These are phyloP conservation scores for Cacatua alba DNA, from an alignment of 2,113 vertebrate species.

Conservation along the genomic window DNA sequence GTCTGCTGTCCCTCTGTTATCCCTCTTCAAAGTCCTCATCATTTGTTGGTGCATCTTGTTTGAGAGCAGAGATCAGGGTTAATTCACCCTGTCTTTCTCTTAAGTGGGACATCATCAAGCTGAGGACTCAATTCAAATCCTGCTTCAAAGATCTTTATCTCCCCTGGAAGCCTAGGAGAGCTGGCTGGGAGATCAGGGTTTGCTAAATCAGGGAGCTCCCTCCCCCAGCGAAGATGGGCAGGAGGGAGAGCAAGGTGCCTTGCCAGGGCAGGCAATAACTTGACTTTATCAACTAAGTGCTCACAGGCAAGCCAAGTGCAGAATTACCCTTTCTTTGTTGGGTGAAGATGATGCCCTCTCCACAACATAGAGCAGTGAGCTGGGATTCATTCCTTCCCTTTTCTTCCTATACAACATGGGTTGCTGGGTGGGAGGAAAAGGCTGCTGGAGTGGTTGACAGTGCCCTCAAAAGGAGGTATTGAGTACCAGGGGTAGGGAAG, in stretches of 20 bases:
- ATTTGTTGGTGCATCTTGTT: not conserved
- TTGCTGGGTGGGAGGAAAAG: not conserved
- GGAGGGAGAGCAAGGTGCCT: not conserved
- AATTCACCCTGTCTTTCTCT: conserved; percentile 33
- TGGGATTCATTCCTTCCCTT: not conserved
- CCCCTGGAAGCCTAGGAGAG: not conserved
- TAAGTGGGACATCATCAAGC: conserved; percentile 39
- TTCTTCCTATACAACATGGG: not conserved
- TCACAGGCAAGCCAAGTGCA: not conserved
- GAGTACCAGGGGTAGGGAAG: not conserved
- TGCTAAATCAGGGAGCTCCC: not conserved
- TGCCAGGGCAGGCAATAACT: not conserved
- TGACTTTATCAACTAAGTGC: not conserved
- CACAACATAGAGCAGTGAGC: not conserved
- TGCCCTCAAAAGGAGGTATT: not conserved
- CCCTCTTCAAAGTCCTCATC: conserved; percentile 19
- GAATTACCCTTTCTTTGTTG: not conserved
- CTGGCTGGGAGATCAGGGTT: not conserved
- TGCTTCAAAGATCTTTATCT: conserved; percentile 47
- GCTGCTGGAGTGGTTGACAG: not conserved
- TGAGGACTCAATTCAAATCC: conserved; percentile 39
- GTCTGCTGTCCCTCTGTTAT: not conserved
- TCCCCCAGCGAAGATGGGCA: not conserved
- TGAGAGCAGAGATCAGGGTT: conserved; percentile 46
- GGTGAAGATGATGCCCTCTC: not conserved